Percentiles rank a stretch among this genome's conserved stretches.
phyloP scores from a whole-genome alignment of 2,797 vertebrate genomes.

The Pachyuromys duprasi region DNA sequence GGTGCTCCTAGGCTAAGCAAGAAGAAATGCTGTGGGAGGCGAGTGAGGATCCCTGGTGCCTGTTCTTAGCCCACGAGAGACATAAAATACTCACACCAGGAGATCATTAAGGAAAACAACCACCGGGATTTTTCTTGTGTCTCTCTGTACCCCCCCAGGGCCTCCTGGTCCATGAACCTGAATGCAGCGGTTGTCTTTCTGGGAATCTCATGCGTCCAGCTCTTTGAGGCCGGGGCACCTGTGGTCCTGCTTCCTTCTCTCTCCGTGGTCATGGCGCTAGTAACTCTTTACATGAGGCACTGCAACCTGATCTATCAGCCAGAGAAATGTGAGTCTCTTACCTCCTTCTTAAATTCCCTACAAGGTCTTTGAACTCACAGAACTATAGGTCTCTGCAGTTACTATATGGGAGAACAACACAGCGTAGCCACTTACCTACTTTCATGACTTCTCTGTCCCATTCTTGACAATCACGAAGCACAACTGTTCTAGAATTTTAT shows the following conservation, averaged over 20 bases:
- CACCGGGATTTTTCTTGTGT: neutral
- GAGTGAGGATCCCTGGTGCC: neutral
- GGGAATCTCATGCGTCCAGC: slow-evolving; percentile 95
- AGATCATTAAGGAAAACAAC: neutral
- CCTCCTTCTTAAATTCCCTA: neutral
- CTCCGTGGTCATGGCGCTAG: slow-evolving; percentile 91
- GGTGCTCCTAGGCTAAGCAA: neutral
- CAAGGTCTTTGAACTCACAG: slow-evolving; percentile 10
- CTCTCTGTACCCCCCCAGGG: slow-evolving; percentile 87
- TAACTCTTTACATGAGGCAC: slow-evolving; percentile 93
- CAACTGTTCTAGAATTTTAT: neutral
- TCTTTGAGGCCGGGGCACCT: slow-evolving; percentile 92
- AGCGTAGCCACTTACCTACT: neutral
- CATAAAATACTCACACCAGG: neutral
- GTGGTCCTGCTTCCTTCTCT: slow-evolving; percentile 95
- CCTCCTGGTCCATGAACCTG: slow-evolving; percentile 95
- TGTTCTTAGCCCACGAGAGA: neutral
- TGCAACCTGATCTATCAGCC: slow-evolving; percentile 93
- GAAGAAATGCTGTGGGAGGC: neutral
- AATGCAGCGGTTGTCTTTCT: slow-evolving; percentile 94
- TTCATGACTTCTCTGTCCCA: neutral
- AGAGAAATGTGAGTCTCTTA: slow-evolving; percentile 90
- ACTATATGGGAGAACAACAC: neutral
- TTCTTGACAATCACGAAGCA: neutral
- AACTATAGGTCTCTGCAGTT: neutral